Conservation (phyloP, 2,113 vertebrate genomes). For the Falco punctatus region DNA sequence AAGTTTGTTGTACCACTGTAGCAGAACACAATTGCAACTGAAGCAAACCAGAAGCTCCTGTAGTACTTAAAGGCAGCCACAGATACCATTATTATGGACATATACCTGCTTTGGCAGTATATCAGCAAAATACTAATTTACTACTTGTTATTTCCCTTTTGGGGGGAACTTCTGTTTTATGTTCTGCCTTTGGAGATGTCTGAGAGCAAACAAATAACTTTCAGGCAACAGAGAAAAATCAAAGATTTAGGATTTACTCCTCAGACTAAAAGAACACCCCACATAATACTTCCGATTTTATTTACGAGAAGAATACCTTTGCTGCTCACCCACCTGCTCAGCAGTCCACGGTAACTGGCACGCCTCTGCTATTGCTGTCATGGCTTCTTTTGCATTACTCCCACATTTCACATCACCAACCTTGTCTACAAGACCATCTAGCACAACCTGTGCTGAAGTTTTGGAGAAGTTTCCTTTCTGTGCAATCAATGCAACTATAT, state of each 20-base stretch:
- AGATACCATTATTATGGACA: neutral
- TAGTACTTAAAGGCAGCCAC: neutral
- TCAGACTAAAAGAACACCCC: neutral
- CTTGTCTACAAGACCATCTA: constrained; percentile 96
- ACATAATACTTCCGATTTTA: neutral
- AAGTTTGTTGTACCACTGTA: neutral
- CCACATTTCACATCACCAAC: constrained; percentile 96
- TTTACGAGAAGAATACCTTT: neutral
- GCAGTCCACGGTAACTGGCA: constrained; percentile 95
- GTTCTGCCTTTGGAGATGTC: neutral
- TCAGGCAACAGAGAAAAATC: neutral
- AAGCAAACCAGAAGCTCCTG: neutral
- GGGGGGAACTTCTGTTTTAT: neutral
- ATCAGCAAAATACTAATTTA: neutral
- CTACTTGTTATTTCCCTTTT: neutral
- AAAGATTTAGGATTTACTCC: neutral
- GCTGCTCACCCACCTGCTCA: constrained; percentile 84
- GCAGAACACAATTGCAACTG: neutral
- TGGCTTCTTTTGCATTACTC: constrained; percentile 90
- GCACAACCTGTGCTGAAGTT: constrained; percentile 89
- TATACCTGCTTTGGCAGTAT: neutral
- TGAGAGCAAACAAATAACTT: neutral
- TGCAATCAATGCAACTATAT: constrained; percentile 89
- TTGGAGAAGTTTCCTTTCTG: constrained; percentile 94
- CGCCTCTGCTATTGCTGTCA: constrained; percentile 90